Evolutionary conservation across 23 tunicate species (phyloP), one percentile per base, ranked within the genome.

Genomic region (Trididemnum miniatum): DNA sequence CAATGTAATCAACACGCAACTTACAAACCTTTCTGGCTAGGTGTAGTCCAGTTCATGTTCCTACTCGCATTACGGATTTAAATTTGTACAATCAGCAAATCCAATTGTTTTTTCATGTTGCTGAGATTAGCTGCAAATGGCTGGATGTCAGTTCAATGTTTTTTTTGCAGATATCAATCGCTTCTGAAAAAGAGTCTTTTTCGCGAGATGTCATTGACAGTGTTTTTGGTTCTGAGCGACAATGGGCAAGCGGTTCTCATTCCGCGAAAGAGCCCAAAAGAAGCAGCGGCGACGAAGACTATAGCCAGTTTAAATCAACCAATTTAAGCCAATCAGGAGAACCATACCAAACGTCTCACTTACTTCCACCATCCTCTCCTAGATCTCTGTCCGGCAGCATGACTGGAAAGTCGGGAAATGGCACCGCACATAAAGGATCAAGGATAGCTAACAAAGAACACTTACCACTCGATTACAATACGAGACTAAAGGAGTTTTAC

Each of bases 161-260:
- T 65, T 36, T 31, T 40, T 86, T 67, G 15, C 78, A 92, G 97
- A 60, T 27, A 34, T 92, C 97, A 20, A 35, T 66, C 30, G 91
- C 76, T 4, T 91, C 97, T 7, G 97, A 92, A 66, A 90, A 84
- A 51, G 91, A 92, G 0, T 92, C 97, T 20, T 92, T 92, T 51
- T 92, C 97, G 0, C 97, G 97, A 0, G 97, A 92, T 39, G 82
- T 92, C 71, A 92, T 92, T 79, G 88, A 83, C 27, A 72, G 84
- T 72, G 32, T 92, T 15, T 92, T 92, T 44, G 90, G 90, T 33
- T 29, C 83, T 20, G 91, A 87, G 25, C 87, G 83, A 33, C 75
- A 79, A 78, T 87, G 92, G 92, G 71, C 36, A 20, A 40, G 44
- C 30, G 30, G 35, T 62, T 77, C 72, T 20, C 29, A 28, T 12